Conservation (phyloP, 2,888 invertebrate species). For the Drosophila conformis region DNA sequence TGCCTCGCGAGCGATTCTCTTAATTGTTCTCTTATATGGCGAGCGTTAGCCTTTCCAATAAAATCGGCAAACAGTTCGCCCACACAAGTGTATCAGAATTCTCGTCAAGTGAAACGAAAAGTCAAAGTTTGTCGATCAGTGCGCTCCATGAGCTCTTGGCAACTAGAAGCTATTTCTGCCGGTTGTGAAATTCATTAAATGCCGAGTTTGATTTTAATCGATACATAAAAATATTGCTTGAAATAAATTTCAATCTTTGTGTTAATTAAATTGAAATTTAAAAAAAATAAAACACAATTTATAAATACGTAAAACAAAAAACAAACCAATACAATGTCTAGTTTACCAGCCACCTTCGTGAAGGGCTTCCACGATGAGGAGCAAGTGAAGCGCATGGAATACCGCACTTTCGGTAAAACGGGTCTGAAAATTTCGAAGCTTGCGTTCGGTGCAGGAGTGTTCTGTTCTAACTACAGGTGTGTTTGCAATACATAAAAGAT, state of each 20-base stretch:
- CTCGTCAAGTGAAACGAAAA: conserved; percentile 5
- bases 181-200: conserved; percentile 3
- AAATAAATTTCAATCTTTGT: not conserved
- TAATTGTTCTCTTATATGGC: not conserved
- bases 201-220: not conserved
- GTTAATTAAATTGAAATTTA: not conserved
- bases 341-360: conserved; percentile 87
- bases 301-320: not conserved
- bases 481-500: conserved; percentile 1
- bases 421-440: conserved; percentile 90
- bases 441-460: conserved; percentile 91
- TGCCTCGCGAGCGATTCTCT: not conserved
- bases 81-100: not conserved
- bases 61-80: conserved; percentile 13
- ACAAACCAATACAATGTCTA: conserved; percentile 47
- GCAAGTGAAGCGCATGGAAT: conserved; percentile 89
- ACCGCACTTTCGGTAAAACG: conserved; percentile 89
- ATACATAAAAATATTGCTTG: not conserved
- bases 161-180: conserved; percentile 8
- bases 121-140: conserved; percentile 28
- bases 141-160: not conserved
- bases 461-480: conserved; percentile 89
- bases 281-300: not conserved
- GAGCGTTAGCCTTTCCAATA: not conserved
- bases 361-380: conserved; percentile 88